phyloP scores from a whole-genome alignment of 2,113 vertebrate genomes.

The Empidonax traillii region DNA sequence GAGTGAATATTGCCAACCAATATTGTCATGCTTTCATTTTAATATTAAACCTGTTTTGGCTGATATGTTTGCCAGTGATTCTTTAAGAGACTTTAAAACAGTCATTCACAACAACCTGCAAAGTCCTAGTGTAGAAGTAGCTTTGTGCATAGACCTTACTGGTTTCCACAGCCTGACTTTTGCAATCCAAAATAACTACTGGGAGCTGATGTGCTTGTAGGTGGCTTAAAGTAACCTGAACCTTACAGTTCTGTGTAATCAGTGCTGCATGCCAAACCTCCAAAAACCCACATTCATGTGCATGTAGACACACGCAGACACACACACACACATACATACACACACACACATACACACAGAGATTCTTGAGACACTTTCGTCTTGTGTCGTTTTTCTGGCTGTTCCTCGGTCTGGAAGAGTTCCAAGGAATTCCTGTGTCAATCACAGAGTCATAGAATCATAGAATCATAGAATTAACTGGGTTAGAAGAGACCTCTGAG shows the following conservation, averaged over 20 bases:
- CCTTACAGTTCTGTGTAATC: not conserved
- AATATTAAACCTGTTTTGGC: not conserved
- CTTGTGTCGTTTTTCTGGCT: not conserved
- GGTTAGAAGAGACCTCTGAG: not conserved
- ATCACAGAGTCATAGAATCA: not conserved
- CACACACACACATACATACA: not conserved
- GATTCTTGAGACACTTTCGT: not conserved
- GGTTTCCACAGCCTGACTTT: not conserved
- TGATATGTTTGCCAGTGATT: not conserved
- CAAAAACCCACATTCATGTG: fast-evolving
- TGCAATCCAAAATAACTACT: not conserved
- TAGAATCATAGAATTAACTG: too few species aligned
- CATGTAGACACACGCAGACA: not conserved
- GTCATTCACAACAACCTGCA: fast-evolving
- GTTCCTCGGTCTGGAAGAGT: not conserved
- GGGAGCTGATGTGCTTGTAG: not conserved
- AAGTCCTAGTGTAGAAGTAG: not conserved
- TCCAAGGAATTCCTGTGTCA: not conserved
- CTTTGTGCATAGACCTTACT: fast-evolving
- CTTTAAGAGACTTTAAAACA: not conserved
- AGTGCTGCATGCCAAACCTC: not conserved
- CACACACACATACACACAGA: not conserved
- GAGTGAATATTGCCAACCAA: fast-evolving
- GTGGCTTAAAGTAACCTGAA: not conserved
- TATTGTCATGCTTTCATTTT: not conserved